Evolutionary conservation across 2,113 vertebrate species (phyloP).

Genomic region (Stomatorhinus ivindoensis): DNA sequence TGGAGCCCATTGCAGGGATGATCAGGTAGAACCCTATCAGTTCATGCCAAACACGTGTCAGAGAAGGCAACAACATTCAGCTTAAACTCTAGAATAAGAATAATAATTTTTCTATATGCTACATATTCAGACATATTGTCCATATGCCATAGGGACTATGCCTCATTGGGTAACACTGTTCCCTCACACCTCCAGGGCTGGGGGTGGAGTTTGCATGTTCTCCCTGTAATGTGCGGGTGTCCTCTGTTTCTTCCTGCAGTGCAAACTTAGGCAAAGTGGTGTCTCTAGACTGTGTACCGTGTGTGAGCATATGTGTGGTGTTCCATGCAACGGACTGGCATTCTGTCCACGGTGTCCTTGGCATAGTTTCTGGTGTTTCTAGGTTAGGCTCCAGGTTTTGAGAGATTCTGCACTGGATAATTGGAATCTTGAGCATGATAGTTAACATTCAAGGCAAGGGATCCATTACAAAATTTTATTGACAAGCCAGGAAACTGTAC

Average conservation of each 20-base stretch:
- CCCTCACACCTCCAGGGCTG: not conserved
- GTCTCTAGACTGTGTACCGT: not conserved
- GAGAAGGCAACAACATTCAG: not conserved
- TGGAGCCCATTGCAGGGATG: slow-evolving; percentile 47
- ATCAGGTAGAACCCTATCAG: slow-evolving; percentile 53
- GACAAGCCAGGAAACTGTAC: not conserved
- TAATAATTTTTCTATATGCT: not conserved
- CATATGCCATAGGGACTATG: not conserved
- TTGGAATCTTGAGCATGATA: not conserved
- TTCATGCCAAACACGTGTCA: not conserved
- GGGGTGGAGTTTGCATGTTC: not conserved
- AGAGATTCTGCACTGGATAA: not conserved
- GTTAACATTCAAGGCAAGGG: not conserved
- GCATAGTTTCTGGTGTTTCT: not conserved
- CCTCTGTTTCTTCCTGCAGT: not conserved
- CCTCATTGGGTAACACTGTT: not conserved
- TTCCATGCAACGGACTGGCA: not conserved
- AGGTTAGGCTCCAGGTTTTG: not conserved
- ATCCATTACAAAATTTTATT: not conserved
- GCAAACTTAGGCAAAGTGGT: not conserved
- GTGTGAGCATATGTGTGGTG: not conserved
- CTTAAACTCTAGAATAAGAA: not conserved
- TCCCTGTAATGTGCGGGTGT: not conserved
- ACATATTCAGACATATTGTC: not conserved
- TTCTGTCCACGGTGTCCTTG: not conserved